Conservation (phyloP, 1,140 invertebrate genomes). For the Heterodera carotae region DNA sequence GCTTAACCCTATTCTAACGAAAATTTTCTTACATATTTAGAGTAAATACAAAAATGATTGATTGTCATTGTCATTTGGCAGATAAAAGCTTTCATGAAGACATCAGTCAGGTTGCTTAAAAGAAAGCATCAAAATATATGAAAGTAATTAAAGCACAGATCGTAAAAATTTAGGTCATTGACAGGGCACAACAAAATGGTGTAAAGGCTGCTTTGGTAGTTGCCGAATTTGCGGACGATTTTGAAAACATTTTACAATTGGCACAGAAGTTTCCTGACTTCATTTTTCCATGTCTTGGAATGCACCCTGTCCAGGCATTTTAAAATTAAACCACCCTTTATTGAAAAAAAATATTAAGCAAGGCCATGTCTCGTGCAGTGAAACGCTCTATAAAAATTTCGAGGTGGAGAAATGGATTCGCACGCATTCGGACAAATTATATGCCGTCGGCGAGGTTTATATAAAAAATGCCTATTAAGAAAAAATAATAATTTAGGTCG, state of each 20-base stretch:
- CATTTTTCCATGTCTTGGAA: conserved; percentile 51
- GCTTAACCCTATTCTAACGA: too few species aligned
- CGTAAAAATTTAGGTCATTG: background rate
- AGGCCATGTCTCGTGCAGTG: conserved; percentile 22
- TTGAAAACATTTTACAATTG: conserved; percentile 38
- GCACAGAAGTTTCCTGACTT: conserved; percentile 52
- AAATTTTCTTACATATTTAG: too few species aligned
- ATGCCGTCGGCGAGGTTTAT: conserved; percentile 41
- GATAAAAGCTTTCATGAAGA: conserved; percentile 43
- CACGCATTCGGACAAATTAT: conserved; percentile 8
- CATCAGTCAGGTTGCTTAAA: conserved; percentile 43
- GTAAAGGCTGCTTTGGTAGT: too few species aligned
- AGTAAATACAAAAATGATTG: too few species aligned
- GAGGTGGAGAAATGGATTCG: conserved; percentile 37
- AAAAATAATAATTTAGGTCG: conserved; percentile 35
- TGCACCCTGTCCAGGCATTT: conserved; percentile 65
- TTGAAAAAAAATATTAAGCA: too few species aligned
- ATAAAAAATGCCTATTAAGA: background rate
- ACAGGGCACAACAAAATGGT: conserved; percentile 24
- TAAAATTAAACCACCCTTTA: background rate
- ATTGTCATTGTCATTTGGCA: conserved; percentile 54
- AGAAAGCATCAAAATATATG: background rate
- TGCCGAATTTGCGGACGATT: conserved; percentile 37
- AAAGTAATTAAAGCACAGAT: too few species aligned
- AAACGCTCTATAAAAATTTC: conserved; percentile 21